Base-by-base conservation (phyloP, 1,140 invertebrate species). In the Solenopsis fugax region DNA sequence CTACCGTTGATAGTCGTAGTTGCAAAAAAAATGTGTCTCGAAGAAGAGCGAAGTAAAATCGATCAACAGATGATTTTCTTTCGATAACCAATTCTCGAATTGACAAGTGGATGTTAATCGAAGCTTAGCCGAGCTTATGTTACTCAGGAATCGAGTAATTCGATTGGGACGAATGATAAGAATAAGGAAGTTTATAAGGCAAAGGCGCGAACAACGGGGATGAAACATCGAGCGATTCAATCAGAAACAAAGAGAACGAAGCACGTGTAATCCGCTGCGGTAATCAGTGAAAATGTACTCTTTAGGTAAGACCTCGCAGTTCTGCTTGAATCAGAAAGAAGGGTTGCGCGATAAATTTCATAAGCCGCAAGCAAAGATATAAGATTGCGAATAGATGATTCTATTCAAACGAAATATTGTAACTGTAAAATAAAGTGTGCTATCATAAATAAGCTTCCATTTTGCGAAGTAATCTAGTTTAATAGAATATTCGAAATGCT, bases 161-260 rank as follows among this genome's bases (percentile, higher is more conserved):
- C 37, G 69, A 75, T 84, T 84, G 69, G 13, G 69, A 58, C 24
- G 69, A 34, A 48, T 29, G 80, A 84, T 62, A 41, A 54, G 75
- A 87, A 54, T 48, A 37, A 87, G 67, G 41, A 67, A 71, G 60
- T 52, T 78, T 54, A 73, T 50, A 62, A 84, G 58, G 24, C n/a
- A 56, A 69, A 65, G n/a, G 37, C 5, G 56, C 41, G 29, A 71
- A 75, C 72, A 67, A 58, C n/a, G 85, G 50, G 85, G 50, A 69
- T 69, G 58, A 48, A 86, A 86, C 87, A 24, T 48, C 41, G 69
- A 75, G 41, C 13, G 69, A 84, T 84, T 24, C 54, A 75, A 84
- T 84, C 80, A 41, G 45, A n/a, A 58, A 24, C 41, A 75, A 37
- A 37, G 41, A 16, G 56, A 60, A 84, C 37, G 18, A 45, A 62